A percentile compares a stretch with the other conserved stretches of the same genome.
These are phyloP conservation scores for Nycticryphes semicollaris DNA, from an alignment of 2,113 vertebrate species.

Conservation along the genomic window DNA sequence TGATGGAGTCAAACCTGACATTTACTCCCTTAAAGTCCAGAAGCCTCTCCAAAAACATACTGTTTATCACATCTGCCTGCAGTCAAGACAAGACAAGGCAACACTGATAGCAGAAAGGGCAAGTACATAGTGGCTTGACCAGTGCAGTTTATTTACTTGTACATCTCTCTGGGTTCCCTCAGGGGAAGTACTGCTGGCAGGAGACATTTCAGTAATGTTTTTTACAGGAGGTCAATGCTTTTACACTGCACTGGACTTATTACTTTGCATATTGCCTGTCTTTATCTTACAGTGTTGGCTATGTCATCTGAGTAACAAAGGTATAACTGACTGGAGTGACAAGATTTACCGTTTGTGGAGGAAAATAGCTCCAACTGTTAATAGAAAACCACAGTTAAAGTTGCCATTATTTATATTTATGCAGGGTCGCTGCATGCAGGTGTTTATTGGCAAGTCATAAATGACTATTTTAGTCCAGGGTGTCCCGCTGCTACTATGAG, in stretches of 20 bases:
- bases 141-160: neutral
- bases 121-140: neutral
- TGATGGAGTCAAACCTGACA: neutral
- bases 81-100: neutral
- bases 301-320: neutral
- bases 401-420: neutral
- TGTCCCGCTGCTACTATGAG: neutral
- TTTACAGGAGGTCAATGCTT: neutral
- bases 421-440: neutral
- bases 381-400: neutral
- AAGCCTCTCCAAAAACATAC: neutral
- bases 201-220: neutral
- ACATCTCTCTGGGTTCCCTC: neutral
- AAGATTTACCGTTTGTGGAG: neutral
- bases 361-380: neutral
- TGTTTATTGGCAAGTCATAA: neutral
- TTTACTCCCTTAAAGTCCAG: neutral
- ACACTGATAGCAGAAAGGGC: neutral
- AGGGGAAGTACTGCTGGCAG: neutral
- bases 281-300: neutral
- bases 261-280: neutral
- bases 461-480: neutral
- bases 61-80: neutral
- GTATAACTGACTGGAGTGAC: neutral
- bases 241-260: neutral